phyloP scores from a whole-genome alignment of 2,797 vertebrate genomes.

The Peromyscus eremicus region DNA sequence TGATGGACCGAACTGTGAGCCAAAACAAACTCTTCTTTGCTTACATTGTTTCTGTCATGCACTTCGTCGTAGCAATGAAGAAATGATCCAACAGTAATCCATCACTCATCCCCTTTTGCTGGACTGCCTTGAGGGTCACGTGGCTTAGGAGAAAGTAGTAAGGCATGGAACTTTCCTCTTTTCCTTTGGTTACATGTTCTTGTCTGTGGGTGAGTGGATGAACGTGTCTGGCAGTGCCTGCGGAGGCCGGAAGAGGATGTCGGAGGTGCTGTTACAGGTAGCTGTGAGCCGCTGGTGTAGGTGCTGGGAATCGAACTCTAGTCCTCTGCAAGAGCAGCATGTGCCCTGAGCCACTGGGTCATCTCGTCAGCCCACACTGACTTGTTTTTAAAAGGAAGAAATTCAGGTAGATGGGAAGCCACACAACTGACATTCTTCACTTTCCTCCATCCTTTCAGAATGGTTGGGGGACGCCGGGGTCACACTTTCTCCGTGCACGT shows the following conservation, averaged over 20 bases:
- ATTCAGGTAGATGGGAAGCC: too few relatives aligned
- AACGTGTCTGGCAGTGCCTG: background rate
- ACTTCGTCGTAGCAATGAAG: background rate
- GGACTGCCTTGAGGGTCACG: background rate
- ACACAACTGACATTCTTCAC: too few relatives aligned
- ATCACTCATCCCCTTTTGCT: background rate
- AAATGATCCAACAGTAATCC: background rate
- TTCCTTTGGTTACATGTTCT: background rate
- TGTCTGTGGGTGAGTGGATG: background rate
- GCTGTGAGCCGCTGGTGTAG: background rate
- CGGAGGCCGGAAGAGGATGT: background rate
- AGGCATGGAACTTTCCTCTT: background rate
- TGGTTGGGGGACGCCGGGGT: background rate
- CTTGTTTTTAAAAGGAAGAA: background rate
- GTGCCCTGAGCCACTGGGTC: too few relatives aligned
- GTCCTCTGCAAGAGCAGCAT: background rate
- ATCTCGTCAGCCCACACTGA: background rate
- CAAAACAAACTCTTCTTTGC: background rate
- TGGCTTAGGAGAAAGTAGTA: background rate
- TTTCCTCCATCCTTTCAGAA: background rate
- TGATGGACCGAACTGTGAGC: too few relatives aligned
- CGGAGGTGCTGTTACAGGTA: background rate
- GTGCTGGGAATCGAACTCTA: background rate
- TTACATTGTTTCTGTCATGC: background rate
- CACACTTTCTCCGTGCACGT: too few relatives aligned